Evolutionary conservation across 2,888 invertebrate species (phyloP), one percentile per base, ranked within the genome.

Genomic region (Synanthedon myopaeformis): DNA sequence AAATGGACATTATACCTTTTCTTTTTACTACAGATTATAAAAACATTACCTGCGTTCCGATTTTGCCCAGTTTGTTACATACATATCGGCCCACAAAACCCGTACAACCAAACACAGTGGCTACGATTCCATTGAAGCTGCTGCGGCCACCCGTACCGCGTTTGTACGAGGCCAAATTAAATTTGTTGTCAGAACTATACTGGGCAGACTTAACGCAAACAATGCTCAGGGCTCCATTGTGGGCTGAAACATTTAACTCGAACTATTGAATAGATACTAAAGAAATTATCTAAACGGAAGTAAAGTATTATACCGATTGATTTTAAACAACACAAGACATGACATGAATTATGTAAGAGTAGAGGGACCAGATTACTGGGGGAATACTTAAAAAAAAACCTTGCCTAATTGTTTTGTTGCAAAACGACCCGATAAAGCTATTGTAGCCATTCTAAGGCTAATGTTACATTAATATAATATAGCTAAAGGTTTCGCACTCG

Each of bases 91-190:
- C 99, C 0, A 98, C 82, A 70, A 96, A 96, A 2, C 99, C 99
- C 42, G 93, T 92, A 54, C 92, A 91, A 53, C 99, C 99, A 77
- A 99, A 98, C 1, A 99, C 94, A n/a, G 99, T 99, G n/a, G 96
- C 97, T 2, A 99, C 97, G 54, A 95, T 90, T 0, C 99, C 99
- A 83, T 95, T 99, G 79, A 99, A 99, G 70, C 98, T 98, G 63
- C 95, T 94, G 42, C 99, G 92, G 14, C 98, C 99, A 12, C 96
- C 96, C 17, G 96, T 94, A 35, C 96, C 96, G 59, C 93, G 89
- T 75, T 93, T 95, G 72, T 95, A 89, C 0, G 91, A 82, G 8
- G 93, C 89, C 54, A 92, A 70, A 78, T 92, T 92, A 58, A 89
- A 89, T 52, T 76, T 87, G 2, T 70, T 68, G 57, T 90, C 89